Evolutionary conservation across 2,797 vertebrate species (phyloP), one percentile per base, ranked within the genome.

Genomic region (Pseudotriccus pelzelni): DNA sequence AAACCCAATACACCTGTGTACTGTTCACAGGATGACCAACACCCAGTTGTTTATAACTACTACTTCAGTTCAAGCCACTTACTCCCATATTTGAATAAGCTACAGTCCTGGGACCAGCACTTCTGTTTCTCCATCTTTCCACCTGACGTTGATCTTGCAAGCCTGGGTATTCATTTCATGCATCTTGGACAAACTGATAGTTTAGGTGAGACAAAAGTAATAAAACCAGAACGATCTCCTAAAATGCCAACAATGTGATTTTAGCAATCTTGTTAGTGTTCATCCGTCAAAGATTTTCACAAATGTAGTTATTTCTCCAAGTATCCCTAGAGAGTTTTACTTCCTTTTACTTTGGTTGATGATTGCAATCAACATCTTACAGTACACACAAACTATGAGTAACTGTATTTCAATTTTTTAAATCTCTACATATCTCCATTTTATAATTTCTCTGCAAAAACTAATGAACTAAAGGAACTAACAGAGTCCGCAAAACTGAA

Each of bases 361-460:
- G 52, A n/a, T 39, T 82, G 41, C 67, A 62, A 66, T 32, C n/a
- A 76, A 15, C 30, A 70, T 22, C 39, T 78, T 34, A 36, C 28
- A 84, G 73, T 14, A 41, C 2, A 18, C 6, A 66, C 7, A 75
- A 55, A n/a, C 17, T 21, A 82, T 28, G 7, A 85, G 36, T 17
- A 77, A n/a, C 8, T 28, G 13, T 15, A 85, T n/a, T 72, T 12
- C 28, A 75, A 9, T 14, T 47, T 87, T 75, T 34, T 58, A 39
- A 9, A 68, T 28, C 23, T 46, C 66, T 19, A 50, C 75, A 7
- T 23, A 83, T 20, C 47, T 77, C 0, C 0, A 7, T 19, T 9
- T 52, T 25, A 21, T 4, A 2, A 6, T 50, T 75, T 55, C 14
- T 58, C 27, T 37, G 19, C 32, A 82, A 75, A 66, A 89, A 44